phyloP scores from a whole-genome alignment of 2,797 vertebrate genomes.

The Pangasius djambal region DNA sequence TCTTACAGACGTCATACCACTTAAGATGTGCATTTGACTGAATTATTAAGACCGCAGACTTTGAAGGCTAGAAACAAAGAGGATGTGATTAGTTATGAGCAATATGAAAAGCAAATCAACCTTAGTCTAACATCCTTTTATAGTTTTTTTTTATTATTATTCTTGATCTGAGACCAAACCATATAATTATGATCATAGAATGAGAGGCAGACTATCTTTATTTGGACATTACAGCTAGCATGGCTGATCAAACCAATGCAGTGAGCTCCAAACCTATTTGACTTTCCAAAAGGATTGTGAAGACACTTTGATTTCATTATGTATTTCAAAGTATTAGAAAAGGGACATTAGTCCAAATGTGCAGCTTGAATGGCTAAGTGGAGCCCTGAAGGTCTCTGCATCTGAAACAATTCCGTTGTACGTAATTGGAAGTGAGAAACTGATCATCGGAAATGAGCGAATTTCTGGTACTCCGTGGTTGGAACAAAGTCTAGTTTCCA shows the following conservation, averaged over 20 bases:
- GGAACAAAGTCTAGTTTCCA: slow-evolving; percentile 34
- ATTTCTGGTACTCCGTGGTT: slow-evolving; percentile 7
- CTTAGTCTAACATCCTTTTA: neutral
- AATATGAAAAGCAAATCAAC: slow-evolving; percentile 43
- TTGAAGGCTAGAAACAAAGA: slow-evolving; percentile 35
- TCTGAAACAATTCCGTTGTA: slow-evolving; percentile 23
- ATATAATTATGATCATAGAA: slow-evolving; percentile 28
- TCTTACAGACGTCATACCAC: slow-evolving; percentile 33
- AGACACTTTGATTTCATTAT: slow-evolving; percentile 35
- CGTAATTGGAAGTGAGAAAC: slow-evolving; percentile 21
- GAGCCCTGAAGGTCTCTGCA: slow-evolving; percentile 20
- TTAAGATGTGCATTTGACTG: slow-evolving; percentile 39
- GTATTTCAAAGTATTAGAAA: slow-evolving; percentile 5
- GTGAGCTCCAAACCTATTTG: slow-evolving; percentile 31
- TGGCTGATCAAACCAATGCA: slow-evolving; percentile 27
- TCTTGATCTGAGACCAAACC: neutral
- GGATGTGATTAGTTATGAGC: slow-evolving; percentile 40
- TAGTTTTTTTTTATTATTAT: neutral
- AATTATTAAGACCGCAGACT: slow-evolving; percentile 40
- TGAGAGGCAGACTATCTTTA: slow-evolving; percentile 31
- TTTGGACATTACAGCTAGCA: slow-evolving; percentile 44
- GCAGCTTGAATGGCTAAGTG: slow-evolving; percentile 26
- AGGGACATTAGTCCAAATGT: slow-evolving; percentile 17
- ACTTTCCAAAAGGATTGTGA: slow-evolving; percentile 17
- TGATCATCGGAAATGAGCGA: slow-evolving; percentile 31